Base-by-base conservation (phyloP, 2,113 vertebrate genomes). In the Gavialis gangeticus region DNA sequence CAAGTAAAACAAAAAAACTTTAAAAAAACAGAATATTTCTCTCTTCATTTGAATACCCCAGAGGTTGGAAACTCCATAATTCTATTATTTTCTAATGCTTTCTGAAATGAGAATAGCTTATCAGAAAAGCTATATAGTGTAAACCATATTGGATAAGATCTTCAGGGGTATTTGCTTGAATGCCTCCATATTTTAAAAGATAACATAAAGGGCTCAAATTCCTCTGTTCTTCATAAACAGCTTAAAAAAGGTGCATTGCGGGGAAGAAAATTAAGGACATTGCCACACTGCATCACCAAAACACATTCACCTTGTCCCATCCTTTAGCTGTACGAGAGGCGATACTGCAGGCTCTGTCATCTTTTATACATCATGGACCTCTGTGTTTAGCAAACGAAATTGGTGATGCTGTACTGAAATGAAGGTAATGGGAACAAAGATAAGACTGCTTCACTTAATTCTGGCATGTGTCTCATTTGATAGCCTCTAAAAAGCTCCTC, bases 381-480 rank as follows among this genome's bases (percentile, higher is more conserved):
- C 13, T 2, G 2, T 90, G 91, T 86, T 90, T 19, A 30, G 18
- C 25, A 66, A 75, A 80, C 7, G 64, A 60, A 4, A 59, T 84
- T 12, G 6, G 3, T 60, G 67, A 85, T 3, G 13, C 7, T 75
- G 25, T 56, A 82, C n/a, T 79, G 73, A 92, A 95, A 69, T 27
- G 57, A 64, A 87, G 27, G 2, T 55, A 69, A 30, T 87, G 24
- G 34, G 25, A 87, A 90, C 28, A 55, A 34, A 89, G 84, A 94
- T 91, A 90, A 93, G 30, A 25, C 93, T 84, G 67, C 67, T 87
- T 85, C 76, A n/a, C 87, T 96, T 89, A 94, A 83, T 91, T 90
- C 62, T 63, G 64, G 24, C 25, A 62, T 16, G 3, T 46, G 79
- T 34, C 92, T 94, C 81, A 88, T 12, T 69, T 4, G 91, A 79